phyloP scores from a whole-genome alignment of 2,797 vertebrate genomes.

The Lepidocolaptes lacrymiger region DNA sequence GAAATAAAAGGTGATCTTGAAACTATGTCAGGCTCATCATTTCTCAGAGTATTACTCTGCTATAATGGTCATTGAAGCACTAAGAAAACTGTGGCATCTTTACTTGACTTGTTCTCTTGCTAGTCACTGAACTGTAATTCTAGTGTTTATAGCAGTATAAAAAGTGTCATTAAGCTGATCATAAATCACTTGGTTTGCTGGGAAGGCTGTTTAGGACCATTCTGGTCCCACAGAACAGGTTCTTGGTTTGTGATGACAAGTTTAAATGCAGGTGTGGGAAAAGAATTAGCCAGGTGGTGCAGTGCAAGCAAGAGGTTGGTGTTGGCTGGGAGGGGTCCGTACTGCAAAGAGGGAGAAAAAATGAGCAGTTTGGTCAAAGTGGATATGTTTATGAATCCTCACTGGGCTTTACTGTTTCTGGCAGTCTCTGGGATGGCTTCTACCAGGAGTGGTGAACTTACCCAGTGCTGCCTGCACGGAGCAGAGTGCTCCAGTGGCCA shows the following conservation, averaged over 20 bases:
- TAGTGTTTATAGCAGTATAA: constrained; percentile 17
- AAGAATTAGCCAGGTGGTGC: background rate
- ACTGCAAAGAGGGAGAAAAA: background rate
- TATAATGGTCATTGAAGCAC: background rate
- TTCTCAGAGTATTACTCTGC: background rate
- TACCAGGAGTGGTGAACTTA: background rate
- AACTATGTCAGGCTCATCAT: background rate
- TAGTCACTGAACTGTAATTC: background rate
- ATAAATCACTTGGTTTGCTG: background rate
- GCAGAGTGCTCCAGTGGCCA: background rate
- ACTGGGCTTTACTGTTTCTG: background rate
- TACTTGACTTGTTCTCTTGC: background rate
- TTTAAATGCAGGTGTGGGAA: background rate
- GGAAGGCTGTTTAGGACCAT: background rate
- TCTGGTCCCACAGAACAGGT: background rate
- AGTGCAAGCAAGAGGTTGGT: background rate
- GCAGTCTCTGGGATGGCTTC: background rate
- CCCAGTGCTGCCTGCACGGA: background rate
- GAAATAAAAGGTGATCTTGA: background rate
- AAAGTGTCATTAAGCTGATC: background rate
- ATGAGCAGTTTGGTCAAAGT: background rate
- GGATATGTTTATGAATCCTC: background rate
- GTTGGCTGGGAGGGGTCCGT: background rate
- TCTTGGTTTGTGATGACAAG: background rate
- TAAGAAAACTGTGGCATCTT: background rate